Base-by-base conservation (phyloP, 1,140 invertebrate species). In the Aporrectodea caliginosa region DNA sequence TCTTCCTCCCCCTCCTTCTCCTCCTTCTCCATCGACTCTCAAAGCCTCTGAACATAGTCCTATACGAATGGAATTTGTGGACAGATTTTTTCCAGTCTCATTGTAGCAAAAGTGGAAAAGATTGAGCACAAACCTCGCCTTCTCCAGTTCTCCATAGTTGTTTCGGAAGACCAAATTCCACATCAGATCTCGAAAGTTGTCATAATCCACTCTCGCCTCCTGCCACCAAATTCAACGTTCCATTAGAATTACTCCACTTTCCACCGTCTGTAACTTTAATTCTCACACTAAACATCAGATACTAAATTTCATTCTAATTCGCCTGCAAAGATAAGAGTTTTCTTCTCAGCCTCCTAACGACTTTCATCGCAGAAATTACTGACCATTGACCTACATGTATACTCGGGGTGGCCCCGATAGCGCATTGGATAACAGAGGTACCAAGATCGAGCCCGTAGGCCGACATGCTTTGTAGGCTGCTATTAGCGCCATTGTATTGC, bases 121-220 rank as follows among this genome's bases (percentile, higher is more conserved):
- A 12, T 58, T 58, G 22, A 6, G 43, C 43, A 58, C 6, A 58
- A 31, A 76, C 75, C 75, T 76, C 16, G 75, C 75, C 35, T 29
- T 76, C 31, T 76, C 75, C 29, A 76, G 75, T 35, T 76, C 75
- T 29, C 27, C 29, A 76, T 35, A 76, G 1, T 76, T 35, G 43
- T 58, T 32, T 31, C 43, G 34, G 75, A 76, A 76, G 27, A 32
- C 33, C 34, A 76, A 32, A 43, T 76, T 76, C 75, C 75, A 76
- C 1, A 76, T 29, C 35, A 76, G 35, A 68, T 43, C 75, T 43
- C 43, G 33, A 35, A 76, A 76, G 6, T 32, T 76, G 2, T 32
- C 33, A 58, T 76, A 43, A 43, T 58, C 31, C 16, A 29, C 43
- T 12, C 35, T 76, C n/a, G 75, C 33, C 31, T 76, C 75, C 75